These are phyloP conservation scores for Camptogramma bilineatum DNA, from an alignment of 2,888 invertebrate species.

Conservation along the genomic window DNA sequence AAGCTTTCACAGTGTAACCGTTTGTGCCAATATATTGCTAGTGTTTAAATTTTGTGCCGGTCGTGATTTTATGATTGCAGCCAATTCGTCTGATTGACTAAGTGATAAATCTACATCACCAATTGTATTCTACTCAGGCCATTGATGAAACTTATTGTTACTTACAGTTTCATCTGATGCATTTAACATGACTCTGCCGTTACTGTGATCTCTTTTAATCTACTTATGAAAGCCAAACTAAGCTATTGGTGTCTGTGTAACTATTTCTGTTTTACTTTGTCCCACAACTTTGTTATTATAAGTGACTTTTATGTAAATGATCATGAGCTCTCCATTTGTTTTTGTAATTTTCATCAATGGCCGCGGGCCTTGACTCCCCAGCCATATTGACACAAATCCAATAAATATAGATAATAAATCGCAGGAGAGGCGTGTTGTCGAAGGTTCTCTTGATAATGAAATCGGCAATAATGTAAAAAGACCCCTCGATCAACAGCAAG, in stretches of 20 bases:
- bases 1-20: slow-evolving; percentile 51
- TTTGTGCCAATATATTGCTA: slow-evolving; percentile 62
- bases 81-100: slow-evolving; percentile 38
- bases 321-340: slow-evolving; percentile 33
- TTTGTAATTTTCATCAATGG: slow-evolving; percentile 41
- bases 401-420: slow-evolving; percentile 43
- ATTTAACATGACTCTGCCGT: slow-evolving; percentile 28
- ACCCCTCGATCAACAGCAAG: slow-evolving; percentile 80
- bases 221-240: slow-evolving; percentile 42
- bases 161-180: slow-evolving; percentile 40
- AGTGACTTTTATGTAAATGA: slow-evolving; percentile 32
- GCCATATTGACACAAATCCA: slow-evolving; percentile 49
- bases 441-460: slow-evolving; percentile 68
- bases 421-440: slow-evolving; percentile 63
- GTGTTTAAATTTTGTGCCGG: slow-evolving; percentile 41
- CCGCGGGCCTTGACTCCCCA: slow-evolving; percentile 25
- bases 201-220: slow-evolving; percentile 33
- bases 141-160: slow-evolving; percentile 43
- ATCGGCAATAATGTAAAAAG: slow-evolving; percentile 59
- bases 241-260: slow-evolving; percentile 32
- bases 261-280: slow-evolving; percentile 22
- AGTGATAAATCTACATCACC: slow-evolving; percentile 24
- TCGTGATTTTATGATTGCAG: slow-evolving; percentile 34
- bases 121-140: slow-evolving; percentile 34
- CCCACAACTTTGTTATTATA: slow-evolving; percentile 16